These are phyloP conservation scores for Pseudomyrmex gracilis DNA, from an alignment of 1,140 invertebrate genomes.

Conservation along the genomic window DNA sequence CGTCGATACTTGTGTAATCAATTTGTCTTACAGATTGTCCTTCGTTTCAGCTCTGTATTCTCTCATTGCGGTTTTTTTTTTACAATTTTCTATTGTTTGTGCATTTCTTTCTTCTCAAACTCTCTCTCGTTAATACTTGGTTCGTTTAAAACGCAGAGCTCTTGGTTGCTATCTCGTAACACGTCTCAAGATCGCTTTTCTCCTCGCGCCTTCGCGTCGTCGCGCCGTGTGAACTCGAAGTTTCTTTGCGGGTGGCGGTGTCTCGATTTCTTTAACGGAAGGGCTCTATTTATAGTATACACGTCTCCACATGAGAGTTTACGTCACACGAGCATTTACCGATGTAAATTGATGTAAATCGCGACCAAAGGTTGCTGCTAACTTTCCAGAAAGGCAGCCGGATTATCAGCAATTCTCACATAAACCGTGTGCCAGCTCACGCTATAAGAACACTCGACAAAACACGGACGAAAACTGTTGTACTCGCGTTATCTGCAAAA, in stretches of 20 bases:
- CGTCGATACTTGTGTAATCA: conserved; percentile 32
- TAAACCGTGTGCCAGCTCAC: too few relatives aligned
- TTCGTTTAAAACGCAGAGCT: not conserved
- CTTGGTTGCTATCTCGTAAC: not conserved
- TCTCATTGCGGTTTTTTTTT: not conserved
- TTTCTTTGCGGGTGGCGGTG: conserved; percentile 43
- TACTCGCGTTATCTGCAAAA: too few relatives aligned
- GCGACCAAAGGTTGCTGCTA: too few relatives aligned
- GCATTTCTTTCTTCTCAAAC: not conserved
- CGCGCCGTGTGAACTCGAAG: not conserved
- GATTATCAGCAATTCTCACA: too few relatives aligned
- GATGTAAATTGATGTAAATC: too few relatives aligned
- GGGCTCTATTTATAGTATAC: conserved; percentile 36
- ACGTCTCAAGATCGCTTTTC: not conserved
- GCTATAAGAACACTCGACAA: too few relatives aligned
- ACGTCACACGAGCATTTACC: too few relatives aligned
- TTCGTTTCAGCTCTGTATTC: not conserved
- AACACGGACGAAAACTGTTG: too few relatives aligned
- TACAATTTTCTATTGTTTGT: not conserved
- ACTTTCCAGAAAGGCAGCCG: too few relatives aligned
- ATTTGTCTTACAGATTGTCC: not conserved
- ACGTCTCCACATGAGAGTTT: not conserved
- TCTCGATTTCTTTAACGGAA: conserved; percentile 24
- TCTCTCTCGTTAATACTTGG: not conserved
- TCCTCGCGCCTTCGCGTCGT: not conserved